Conservation (phyloP, 1,140 invertebrate species). For the Gryon sp. region DNA sequence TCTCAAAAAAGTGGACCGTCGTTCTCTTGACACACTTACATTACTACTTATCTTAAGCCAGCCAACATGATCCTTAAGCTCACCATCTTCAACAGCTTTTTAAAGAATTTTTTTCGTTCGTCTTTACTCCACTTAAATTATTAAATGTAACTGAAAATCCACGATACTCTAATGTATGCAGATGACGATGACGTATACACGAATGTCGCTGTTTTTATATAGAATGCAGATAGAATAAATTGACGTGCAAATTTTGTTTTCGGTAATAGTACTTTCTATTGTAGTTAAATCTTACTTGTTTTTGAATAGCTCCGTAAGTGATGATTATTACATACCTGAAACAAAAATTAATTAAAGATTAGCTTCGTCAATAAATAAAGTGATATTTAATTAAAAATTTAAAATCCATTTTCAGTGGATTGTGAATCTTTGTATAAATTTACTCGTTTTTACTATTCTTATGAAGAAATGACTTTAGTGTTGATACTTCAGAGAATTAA, state of each 20-base stretch:
- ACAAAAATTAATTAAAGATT: conserved; percentile 1
- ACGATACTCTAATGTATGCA: conserved; percentile 14
- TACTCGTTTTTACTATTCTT: no score
- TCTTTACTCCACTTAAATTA: conserved; percentile 42
- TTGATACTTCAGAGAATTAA: no score
- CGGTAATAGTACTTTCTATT: conserved; percentile 7
- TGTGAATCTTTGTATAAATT: no score
- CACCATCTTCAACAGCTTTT: conserved; percentile 39
- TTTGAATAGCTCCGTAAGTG: not conserved
- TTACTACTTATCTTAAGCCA: conserved; percentile 54
- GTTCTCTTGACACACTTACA: conserved; percentile 68
- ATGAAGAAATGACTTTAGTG: no score
- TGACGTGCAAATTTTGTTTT: conserved; percentile 22
- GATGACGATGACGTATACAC: conserved; percentile 15
- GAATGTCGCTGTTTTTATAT: no score
- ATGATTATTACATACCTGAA: conserved; percentile 13
- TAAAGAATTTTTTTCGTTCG: conserved; percentile 33
- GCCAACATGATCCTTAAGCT: conserved; percentile 38
- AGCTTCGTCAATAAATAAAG: not conserved
- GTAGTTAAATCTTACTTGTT: conserved; percentile 8
- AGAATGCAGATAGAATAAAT: conserved; percentile 26
- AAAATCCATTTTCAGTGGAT: no score
- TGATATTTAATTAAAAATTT: no score
- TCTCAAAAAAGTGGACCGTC: conserved; percentile 64
- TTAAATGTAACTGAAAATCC: conserved; percentile 34